phyloP scores from a whole-genome alignment of 2,113 vertebrate genomes.

The human (Homo sapiens) region GRCh38 chrX:155139501-155140000 shows the following conservation, averaged over 20 bases:
- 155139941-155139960: not conserved
- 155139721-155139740: not conserved
- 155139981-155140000: not conserved
- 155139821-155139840: not conserved
- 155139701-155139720: not conserved
- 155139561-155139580: not conserved
- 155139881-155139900: not conserved
- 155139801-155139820: not conserved
- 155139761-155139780: slow-evolving; percentile 23
- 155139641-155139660: not conserved
- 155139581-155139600: not conserved
- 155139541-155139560: not conserved
- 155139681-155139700: not conserved
- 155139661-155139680: not conserved
- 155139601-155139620: not conserved
- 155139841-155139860: slow-evolving; percentile 29
- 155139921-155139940: not conserved
- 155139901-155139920: not conserved
- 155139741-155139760: slow-evolving; percentile 1
- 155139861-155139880: not conserved
- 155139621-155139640: not conserved
- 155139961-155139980: not conserved
- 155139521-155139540: not conserved
- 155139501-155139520: not conserved
- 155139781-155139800: not conserved